Evolutionary conservation across 1,140 invertebrate genomes (phyloP), one percentile per base, ranked within the genome.

Genomic region (Ctenoplectra terminalis): DNA sequence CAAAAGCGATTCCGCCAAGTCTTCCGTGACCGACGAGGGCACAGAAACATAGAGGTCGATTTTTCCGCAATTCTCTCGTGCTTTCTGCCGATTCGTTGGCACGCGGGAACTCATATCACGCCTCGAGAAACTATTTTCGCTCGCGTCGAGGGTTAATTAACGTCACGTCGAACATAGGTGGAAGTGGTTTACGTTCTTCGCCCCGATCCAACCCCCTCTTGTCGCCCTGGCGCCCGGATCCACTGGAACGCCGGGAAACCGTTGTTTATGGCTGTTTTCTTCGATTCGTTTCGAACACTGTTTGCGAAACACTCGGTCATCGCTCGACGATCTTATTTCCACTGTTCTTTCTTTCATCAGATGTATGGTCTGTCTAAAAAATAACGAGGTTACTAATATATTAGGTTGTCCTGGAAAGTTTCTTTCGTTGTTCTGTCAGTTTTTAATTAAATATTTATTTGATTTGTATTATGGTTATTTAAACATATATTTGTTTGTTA

Each of bases 141-240:
- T 31, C 29, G 61, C 52, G 26, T 5, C 56, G n/a, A 63, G 40
- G 50, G 81, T 78, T 82, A 82, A 82, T 82, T 82, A 82, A 82
- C 74, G 81, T 78, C 81, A 70, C 46, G 48, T 78, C 80, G 72
- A 58, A 75, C 50, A 37, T 58, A 67, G 48, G n/a, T 29, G 5
- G 64, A 17, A 37, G 17, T 9, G 23, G 17, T 17, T 52, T 17
- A 4, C 17, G 15, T 78, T 78, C 52, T 46, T 56, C 40, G 17
- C 11, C 37, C 4, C 15, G 15, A 6, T 23, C 0, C 78, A 37
- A 13, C 2, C 54, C 54, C 26, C 11, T 29, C 43, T 31, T 48
- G 67, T 61, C 71, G 13, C 58, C 20, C 61, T 8, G 5, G 0
- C 23, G 40, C 5, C 17, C n/a, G 23, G 0, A 0, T 26, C 37